Conservation (phyloP, 2,113 vertebrate genomes). For the Xerus inauris region DNA sequence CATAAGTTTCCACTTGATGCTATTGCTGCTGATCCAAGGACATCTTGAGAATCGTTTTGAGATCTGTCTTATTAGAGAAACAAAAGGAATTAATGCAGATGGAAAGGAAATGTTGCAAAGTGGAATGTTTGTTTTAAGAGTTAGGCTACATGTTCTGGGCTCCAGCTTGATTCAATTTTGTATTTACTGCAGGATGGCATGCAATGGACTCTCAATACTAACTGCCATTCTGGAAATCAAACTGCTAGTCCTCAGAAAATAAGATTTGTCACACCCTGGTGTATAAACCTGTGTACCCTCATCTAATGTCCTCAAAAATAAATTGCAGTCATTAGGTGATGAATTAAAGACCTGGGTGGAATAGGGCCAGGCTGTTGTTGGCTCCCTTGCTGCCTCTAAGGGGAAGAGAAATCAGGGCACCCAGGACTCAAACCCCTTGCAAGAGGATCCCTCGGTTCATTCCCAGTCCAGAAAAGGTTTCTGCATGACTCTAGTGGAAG, state of each 20-base stretch:
- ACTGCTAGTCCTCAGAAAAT: not conserved
- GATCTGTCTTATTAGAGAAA: not conserved
- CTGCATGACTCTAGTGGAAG: not conserved
- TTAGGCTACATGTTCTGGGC: not conserved
- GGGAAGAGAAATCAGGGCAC: not conserved
- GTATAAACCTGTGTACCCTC: accelerated
- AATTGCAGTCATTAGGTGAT: not conserved
- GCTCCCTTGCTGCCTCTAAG: not conserved
- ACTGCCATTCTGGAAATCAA: not conserved
- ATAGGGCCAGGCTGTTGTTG: not conserved
- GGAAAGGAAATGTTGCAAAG: not conserved
- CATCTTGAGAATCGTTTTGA: not conserved
- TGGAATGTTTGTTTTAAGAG: not conserved
- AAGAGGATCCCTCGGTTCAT: not conserved
- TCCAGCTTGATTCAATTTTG: not conserved
- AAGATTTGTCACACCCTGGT: not conserved
- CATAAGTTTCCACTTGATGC: not conserved
- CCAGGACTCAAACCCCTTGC: accelerated
- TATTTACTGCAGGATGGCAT: not conserved
- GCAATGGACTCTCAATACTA: not conserved
- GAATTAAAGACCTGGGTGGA: not conserved
- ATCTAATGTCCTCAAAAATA: not conserved
- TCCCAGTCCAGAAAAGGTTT: not conserved
- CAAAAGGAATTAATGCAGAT: not conserved
- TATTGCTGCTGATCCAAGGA: not conserved